Evolutionary conservation across 2,888 invertebrate species (phyloP).

Genomic region (Phyllotreta cruciferae): DNA sequence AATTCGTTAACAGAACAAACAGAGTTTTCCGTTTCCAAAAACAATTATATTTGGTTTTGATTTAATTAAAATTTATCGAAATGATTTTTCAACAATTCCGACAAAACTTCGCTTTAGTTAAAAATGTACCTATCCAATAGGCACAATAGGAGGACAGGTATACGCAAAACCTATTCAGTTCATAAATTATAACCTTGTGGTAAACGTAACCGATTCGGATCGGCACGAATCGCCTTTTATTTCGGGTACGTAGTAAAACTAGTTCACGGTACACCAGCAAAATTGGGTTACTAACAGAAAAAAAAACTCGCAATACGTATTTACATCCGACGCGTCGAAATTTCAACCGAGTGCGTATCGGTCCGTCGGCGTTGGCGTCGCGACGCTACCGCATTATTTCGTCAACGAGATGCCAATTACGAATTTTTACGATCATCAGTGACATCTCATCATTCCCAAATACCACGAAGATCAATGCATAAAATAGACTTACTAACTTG

Average conservation of each 20-base stretch:
- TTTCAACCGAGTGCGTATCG: conserved; percentile 4
- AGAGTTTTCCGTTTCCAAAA: conserved; percentile 4
- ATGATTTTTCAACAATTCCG: not conserved
- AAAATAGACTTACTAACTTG: too few relatives aligned
- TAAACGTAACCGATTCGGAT: not conserved
- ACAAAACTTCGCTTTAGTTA: not conserved
- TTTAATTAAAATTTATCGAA: conserved; percentile 5
- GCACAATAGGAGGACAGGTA: not conserved
- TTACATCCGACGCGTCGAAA: conserved; percentile 1
- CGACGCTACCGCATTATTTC: not conserved
- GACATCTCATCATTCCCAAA: too few relatives aligned
- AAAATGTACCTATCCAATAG: not conserved
- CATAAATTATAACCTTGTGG: not conserved
- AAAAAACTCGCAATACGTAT: conserved; percentile 4
- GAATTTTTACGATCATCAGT: too few relatives aligned
- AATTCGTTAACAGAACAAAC: conserved; percentile 13
- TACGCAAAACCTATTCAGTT: not conserved
- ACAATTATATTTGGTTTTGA: not conserved
- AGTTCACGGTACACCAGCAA: conserved; percentile 1
- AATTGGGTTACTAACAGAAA: not conserved
- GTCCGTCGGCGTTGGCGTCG: not conserved
- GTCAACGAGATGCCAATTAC: not conserved
- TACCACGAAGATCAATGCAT: too few relatives aligned
- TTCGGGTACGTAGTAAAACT: conserved; percentile 5
- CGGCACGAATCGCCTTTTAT: conserved; percentile 8